Percentiles rank a stretch among this genome's conserved stretches.
phyloP scores from a whole-genome alignment of 2,797 vertebrate genomes.

The Sebastes oblongus region DNA sequence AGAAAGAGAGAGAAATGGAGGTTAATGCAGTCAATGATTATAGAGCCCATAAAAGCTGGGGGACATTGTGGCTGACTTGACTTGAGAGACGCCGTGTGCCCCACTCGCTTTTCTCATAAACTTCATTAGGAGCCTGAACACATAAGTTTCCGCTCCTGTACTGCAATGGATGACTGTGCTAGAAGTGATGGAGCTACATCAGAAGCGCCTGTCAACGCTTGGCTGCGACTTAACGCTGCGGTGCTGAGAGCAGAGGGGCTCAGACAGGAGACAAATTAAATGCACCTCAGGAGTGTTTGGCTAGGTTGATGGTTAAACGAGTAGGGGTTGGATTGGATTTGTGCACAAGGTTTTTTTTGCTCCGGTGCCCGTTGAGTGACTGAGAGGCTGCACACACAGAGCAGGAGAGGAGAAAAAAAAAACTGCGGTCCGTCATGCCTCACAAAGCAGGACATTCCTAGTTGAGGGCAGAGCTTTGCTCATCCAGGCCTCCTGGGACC shows the following conservation, averaged over 20 bases:
- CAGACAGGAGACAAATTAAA: conserved; percentile 53
- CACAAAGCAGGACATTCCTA: conserved; percentile 56
- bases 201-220: conserved; percentile 34
- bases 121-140: conserved; percentile 10
- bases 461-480: conserved; percentile 46
- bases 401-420: not conserved
- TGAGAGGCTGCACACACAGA: conserved; percentile 24
- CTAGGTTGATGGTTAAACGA: conserved; percentile 44
- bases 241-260: conserved; percentile 33
- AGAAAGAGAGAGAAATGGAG: not conserved
- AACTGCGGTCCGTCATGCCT: conserved; percentile 30
- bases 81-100: conserved; percentile 16
- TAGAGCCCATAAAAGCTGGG: conserved; percentile 10
- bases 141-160: conserved; percentile 23
- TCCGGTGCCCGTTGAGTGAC: conserved; percentile 34
- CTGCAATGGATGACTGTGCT: conserved; percentile 27
- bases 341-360: conserved; percentile 35
- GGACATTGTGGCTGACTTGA: conserved; percentile 16
- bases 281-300: conserved; percentile 50
- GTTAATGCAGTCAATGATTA: conserved; percentile 39
- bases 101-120: conserved; percentile 24
- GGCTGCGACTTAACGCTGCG: conserved; percentile 35
- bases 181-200: conserved; percentile 32
- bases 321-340: conserved; percentile 55
- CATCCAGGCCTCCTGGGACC: conserved; percentile 35